These are phyloP conservation scores for Macrostomum cliftonense DNA, from an alignment of 2,888 invertebrate species.

Conservation along the genomic window DNA sequence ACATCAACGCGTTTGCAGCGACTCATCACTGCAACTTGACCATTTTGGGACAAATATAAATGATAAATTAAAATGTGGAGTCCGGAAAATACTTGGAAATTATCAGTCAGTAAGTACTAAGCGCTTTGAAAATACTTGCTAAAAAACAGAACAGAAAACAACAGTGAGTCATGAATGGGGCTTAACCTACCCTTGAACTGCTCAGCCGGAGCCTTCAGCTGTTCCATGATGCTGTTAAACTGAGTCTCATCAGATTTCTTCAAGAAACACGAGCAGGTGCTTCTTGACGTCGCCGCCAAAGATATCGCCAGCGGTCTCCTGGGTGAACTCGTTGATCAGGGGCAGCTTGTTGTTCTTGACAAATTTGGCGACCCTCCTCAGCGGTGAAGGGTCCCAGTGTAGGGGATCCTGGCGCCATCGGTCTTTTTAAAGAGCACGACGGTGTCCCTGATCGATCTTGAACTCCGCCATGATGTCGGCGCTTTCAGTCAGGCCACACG, in stretches of 20 bases:
- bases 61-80: too few species aligned
- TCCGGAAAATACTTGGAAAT: too few species aligned
- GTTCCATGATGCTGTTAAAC: constrained; percentile 42
- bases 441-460: constrained; percentile 55
- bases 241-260: constrained; percentile 37
- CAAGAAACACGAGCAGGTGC: constrained; percentile 80
- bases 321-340: constrained; percentile 79
- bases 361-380: constrained; percentile 59
- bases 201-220: constrained; percentile 63
- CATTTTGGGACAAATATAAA: too few species aligned
- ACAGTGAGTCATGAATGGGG: too few species aligned
- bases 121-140: too few species aligned
- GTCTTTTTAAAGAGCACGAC: constrained; percentile 79
- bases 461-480: constrained; percentile 60
- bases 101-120: too few species aligned
- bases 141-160: too few species aligned
- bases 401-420: constrained; percentile 19
- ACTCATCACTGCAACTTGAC: too few species aligned
- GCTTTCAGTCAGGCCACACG: constrained; percentile 64
- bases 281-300: constrained; percentile 93
- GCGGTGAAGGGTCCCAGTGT: constrained; percentile 42
- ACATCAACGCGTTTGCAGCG: too few species aligned
- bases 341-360: constrained; percentile 66
- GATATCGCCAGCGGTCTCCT: constrained; percentile 89
- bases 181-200: constrained; percentile 58